Conservation (phyloP, 2,797 vertebrate genomes). For the Parotocinclus haroldoi region DNA sequence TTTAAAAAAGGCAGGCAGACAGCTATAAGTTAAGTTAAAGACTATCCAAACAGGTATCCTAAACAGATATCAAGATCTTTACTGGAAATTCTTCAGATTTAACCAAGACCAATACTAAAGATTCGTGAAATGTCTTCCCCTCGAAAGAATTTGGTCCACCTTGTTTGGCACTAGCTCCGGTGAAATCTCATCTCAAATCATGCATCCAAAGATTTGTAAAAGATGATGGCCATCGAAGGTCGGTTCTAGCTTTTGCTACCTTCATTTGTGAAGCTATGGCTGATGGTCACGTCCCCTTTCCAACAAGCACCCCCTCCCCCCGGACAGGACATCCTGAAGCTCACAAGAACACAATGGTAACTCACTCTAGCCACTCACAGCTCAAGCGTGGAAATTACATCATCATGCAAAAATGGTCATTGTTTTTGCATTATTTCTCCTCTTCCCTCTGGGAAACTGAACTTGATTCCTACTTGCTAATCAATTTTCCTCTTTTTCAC, state of each 20-base stretch:
- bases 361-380: constrained; percentile 67
- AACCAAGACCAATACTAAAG: too few relatives aligned
- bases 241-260: constrained; percentile 7
- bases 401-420: constrained; percentile 74
- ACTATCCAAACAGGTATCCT: not conserved
- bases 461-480: constrained; percentile 23
- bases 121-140: too few relatives aligned
- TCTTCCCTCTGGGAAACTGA: constrained; percentile 57
- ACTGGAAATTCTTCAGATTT: too few relatives aligned
- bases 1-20: not conserved
- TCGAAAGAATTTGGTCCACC: not conserved
- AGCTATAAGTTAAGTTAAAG: not conserved
- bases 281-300: constrained; percentile 71
- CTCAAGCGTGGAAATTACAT: constrained; percentile 77
- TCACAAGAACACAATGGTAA: constrained; percentile 90
- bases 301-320: constrained; percentile 52
- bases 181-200: not conserved
- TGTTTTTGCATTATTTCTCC: constrained; percentile 56
- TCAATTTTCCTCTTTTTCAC: constrained; percentile 15
- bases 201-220: not conserved
- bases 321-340: constrained; percentile 97
- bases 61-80: too few relatives aligned
- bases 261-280: constrained; percentile 33
- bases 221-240: not conserved
- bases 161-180: not conserved